These are phyloP conservation scores for Hydrotaea cyrtoneurina DNA, from an alignment of 2,888 invertebrate species.

Conservation along the genomic window DNA sequence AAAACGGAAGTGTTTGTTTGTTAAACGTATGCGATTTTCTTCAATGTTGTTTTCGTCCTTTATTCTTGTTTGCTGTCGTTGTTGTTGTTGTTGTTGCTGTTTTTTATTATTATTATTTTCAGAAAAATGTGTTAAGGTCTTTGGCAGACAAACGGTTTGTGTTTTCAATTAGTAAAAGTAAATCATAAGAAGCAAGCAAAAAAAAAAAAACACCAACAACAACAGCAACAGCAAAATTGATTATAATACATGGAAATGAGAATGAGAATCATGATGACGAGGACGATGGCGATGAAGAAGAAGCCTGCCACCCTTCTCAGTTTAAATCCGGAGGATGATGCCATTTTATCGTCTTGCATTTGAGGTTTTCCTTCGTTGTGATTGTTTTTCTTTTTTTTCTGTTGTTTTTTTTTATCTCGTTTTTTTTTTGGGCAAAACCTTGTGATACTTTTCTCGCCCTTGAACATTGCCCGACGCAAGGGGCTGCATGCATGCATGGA, in stretches of 20 bases:
- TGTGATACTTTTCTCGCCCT: constrained; percentile 67
- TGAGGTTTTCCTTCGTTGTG: background rate
- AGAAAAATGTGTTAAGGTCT: constrained; percentile 35
- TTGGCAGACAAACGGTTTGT: constrained; percentile 31
- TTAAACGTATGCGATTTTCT: constrained; percentile 9
- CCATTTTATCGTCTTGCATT: background rate
- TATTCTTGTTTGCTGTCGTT: background rate
- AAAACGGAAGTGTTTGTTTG: constrained; percentile 20
- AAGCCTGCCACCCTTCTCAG: background rate
- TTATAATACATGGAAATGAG: constrained; percentile 9
- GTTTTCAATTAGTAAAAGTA: constrained; percentile 40
- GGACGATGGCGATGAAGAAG: background rate
- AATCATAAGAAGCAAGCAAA: background rate
- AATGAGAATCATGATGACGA: constrained; percentile 2
- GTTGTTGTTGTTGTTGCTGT: background rate
- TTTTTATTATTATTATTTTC: background rate
- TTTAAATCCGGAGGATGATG: background rate
- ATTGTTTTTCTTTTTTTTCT: constrained; percentile 20
- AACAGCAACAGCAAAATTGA: constrained; percentile 18
- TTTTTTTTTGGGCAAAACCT: constrained; percentile 39
- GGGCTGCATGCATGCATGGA: background rate
- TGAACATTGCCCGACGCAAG: constrained; percentile 58
- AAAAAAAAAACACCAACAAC: background rate
- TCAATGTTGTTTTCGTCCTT: background rate
- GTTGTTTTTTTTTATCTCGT: background rate